Percentiles rank a stretch among this genome's conserved stretches.
phyloP scores from a whole-genome alignment of 1,140 invertebrate species.

The Monomorium pharaonis region DNA sequence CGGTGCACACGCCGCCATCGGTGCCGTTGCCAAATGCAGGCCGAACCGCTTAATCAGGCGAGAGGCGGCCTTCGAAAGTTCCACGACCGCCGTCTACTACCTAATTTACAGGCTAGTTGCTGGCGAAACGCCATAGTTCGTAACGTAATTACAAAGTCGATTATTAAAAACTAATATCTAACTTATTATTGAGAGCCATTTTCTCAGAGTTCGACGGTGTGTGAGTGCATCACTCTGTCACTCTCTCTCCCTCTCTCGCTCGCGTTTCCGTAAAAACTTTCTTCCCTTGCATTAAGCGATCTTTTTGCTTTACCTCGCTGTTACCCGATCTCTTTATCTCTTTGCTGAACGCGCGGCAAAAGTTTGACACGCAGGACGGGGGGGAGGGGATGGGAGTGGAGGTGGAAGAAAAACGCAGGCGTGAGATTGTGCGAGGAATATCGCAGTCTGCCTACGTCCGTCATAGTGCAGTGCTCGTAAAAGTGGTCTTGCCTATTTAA shows the following conservation, averaged over 20 bases:
- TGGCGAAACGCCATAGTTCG: slow-evolving; percentile 4
- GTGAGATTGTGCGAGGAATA: slow-evolving; percentile 20
- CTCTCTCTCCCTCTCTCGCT: no score
- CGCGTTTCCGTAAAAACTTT: background rate
- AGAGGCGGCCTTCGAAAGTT: slow-evolving; percentile 61
- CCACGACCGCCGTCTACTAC: slow-evolving; percentile 41
- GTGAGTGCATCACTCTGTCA: background rate
- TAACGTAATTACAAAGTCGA: slow-evolving; percentile 28
- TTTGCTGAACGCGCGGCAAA: background rate
- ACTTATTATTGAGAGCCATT: background rate
- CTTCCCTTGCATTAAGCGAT: background rate
- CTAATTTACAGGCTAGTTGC: slow-evolving; percentile 47
- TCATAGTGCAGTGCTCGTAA: slow-evolving; percentile 9
- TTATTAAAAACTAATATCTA: slow-evolving; percentile 17
- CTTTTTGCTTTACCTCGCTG: background rate
- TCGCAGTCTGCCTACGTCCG: slow-evolving; percentile 3
- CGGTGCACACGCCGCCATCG: slow-evolving; percentile 35
- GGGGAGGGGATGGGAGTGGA: no score
- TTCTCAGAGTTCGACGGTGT: background rate
- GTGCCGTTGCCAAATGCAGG: slow-evolving; percentile 69
- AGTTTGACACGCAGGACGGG: background rate
- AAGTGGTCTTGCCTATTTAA: slow-evolving; percentile 37
- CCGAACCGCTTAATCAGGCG: slow-evolving; percentile 68
- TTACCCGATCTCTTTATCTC: background rate
- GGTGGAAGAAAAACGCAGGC: no score